A percentile compares a stretch with the other conserved stretches of the same genome.
phyloP scores from a whole-genome alignment of 2,797 vertebrate genomes.

The Phaenicophaeus curvirostris region DNA sequence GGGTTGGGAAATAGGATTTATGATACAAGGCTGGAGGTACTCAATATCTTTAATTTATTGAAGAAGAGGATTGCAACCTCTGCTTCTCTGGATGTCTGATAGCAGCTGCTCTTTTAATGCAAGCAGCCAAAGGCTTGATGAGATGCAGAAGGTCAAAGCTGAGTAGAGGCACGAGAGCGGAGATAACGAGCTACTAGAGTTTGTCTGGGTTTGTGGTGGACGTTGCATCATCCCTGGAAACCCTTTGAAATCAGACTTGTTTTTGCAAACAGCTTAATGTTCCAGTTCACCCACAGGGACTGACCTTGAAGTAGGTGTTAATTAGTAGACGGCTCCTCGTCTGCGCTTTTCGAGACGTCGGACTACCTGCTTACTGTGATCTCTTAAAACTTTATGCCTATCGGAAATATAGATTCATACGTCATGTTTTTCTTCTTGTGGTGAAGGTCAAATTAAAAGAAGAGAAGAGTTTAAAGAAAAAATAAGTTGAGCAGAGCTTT shows the following conservation, averaged over 20 bases:
- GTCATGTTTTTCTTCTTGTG: not conserved
- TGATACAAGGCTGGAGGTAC: not conserved
- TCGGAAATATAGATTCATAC: not conserved
- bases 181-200: not conserved
- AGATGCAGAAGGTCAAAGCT: not conserved
- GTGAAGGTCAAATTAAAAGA: not conserved
- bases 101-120: fast-evolving
- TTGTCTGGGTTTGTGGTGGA: not conserved
- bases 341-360: fast-evolving
- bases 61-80: not conserved
- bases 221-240: not conserved
- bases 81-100: not conserved
- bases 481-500: not conserved
- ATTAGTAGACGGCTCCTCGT: fast-evolving
- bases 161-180: not conserved
- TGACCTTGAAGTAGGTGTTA: not conserved
- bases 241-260: not conserved
- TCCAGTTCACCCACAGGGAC: not conserved
- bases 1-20: not conserved
- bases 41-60: not conserved
- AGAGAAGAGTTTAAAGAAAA: not conserved
- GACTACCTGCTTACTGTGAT: not conserved
- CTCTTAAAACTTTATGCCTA: not conserved
- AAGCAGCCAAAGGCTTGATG: not conserved
- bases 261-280: not conserved